Evolutionary conservation across 1,140 invertebrate species (phyloP), one percentile per base, ranked within the genome.

Genomic region (Tenebrio molitor): DNA sequence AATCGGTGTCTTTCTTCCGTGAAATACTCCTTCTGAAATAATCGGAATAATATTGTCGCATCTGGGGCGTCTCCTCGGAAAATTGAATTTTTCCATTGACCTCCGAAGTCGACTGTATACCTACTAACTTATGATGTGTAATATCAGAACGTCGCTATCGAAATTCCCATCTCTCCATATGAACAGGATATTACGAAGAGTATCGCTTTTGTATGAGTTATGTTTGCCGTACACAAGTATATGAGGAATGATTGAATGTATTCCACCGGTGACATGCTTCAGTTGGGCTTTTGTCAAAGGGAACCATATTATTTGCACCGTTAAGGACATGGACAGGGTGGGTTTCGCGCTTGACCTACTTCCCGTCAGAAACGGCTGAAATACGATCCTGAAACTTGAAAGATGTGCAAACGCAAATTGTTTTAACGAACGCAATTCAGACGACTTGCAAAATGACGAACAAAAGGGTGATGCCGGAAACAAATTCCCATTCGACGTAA

Each of bases 61-160:
- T 58, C 50, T 58, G 50, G 23, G 29, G 50, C 23, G 50, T 23
- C 23, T 58, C 25, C 50, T 58, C 14, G 50, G 23, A 58, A 58
- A 58, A 58, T 58, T 58, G 50, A 58, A 58, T 58, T 58, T 58
- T 58, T 58, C 50, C 50, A 58, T 33, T 58, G 50, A 58, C 23
- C 23, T 58, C 50, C 12, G 36, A 33, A 39, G 36, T 39, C n/a
- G 36, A 39, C 4, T 58, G 50, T 58, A 29, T 58, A 58, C 21
- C 50, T 15, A 58, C 50, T 58, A 58, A 58, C 21, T 58, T 58
- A 29, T 29, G 50, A 58, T 58, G 8, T 58, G 23, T 29, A 58
- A 58, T 58, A 58, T 58, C 21, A 53, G 19, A 15, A 12, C 1
- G n/a, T 25, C 10, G 50, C 21, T 29, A 15, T 58, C 50, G 50